A percentile compares a stretch with the other conserved stretches of the same genome.
Evolutionary conservation across 1,140 invertebrate species (phyloP).

Genomic region (Drosophila lowei): DNA sequence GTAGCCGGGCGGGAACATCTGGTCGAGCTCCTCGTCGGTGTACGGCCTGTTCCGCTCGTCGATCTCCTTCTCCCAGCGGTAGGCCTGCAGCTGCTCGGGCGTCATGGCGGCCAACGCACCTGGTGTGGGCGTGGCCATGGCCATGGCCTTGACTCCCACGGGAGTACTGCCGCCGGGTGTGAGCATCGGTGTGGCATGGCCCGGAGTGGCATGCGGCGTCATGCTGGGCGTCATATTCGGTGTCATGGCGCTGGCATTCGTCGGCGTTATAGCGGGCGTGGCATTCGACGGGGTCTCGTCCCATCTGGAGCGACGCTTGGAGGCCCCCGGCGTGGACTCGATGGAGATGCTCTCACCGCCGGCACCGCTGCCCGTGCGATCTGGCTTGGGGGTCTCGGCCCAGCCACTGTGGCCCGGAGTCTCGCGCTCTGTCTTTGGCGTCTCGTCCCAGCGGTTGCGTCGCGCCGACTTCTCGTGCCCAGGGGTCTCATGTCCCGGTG

Average conservation of each 20-base stretch:
- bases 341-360: constrained; percentile 93
- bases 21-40: constrained; percentile 98
- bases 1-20: constrained; percentile 98
- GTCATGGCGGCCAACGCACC: constrained; percentile 98
- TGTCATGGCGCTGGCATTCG: constrained; percentile 86
- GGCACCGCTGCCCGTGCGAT: constrained; percentile 87
- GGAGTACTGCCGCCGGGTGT: constrained; percentile 92
- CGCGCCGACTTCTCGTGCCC: constrained; percentile 92
- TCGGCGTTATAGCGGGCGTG: constrained; percentile 87
- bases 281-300: constrained; percentile 96
- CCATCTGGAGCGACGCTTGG: constrained; percentile 97
- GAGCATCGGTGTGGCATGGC: constrained; percentile 85
- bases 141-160: constrained; percentile 98
- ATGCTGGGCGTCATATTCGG: constrained; percentile 88
- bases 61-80: constrained; percentile 99
- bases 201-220: constrained; percentile 87
- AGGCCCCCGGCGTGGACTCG: constrained; percentile 95
- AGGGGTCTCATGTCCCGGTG: constrained; percentile 94
- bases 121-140: constrained; percentile 97
- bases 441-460: constrained; percentile 99
- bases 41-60: constrained; percentile 98
- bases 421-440: constrained; percentile 98
- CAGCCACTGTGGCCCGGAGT: constrained; percentile 98
- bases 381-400: constrained; percentile 98
- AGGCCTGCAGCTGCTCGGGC: constrained; percentile 98